These are phyloP conservation scores for Gadus macrocephalus DNA, from an alignment of 2,113 vertebrate species.

Conservation along the genomic window DNA sequence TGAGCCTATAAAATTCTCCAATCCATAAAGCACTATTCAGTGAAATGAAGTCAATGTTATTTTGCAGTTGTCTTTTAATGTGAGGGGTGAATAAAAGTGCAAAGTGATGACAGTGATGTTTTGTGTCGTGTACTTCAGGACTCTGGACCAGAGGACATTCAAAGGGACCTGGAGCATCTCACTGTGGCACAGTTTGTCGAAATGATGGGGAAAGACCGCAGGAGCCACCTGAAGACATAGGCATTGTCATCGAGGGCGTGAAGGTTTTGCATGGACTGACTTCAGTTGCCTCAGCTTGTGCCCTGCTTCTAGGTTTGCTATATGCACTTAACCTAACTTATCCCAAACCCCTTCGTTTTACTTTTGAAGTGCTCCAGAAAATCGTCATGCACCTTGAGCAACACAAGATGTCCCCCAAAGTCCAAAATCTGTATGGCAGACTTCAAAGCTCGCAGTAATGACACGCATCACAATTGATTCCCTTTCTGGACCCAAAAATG, in stretches of 20 bases:
- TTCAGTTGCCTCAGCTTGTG: constrained; percentile 26
- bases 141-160: constrained; percentile 14
- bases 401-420: constrained; percentile 28
- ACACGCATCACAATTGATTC: background rate
- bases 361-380: constrained; percentile 23
- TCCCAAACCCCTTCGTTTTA: constrained; percentile 12
- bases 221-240: constrained; percentile 27
- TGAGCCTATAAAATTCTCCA: no score
- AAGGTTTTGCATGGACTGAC: constrained; percentile 21
- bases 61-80: no score
- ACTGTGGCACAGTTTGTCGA: constrained; percentile 22
- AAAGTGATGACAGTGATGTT: constrained; percentile 1
- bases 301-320: constrained; percentile 20
- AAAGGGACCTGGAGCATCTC: constrained; percentile 25
- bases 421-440: constrained; percentile 13
- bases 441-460: constrained; percentile 1
- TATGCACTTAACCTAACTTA: constrained; percentile 26
- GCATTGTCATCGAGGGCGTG: constrained; percentile 27
- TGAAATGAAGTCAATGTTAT: no score
- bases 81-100: background rate
- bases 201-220: constrained; percentile 18
- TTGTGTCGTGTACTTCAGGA: constrained; percentile 12
- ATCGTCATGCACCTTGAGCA: constrained; percentile 25
- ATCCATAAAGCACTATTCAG: no score
- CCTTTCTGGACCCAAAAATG: background rate